Conservation (phyloP, 2,888 invertebrate species). For the Gastrophysa polygoni region DNA sequence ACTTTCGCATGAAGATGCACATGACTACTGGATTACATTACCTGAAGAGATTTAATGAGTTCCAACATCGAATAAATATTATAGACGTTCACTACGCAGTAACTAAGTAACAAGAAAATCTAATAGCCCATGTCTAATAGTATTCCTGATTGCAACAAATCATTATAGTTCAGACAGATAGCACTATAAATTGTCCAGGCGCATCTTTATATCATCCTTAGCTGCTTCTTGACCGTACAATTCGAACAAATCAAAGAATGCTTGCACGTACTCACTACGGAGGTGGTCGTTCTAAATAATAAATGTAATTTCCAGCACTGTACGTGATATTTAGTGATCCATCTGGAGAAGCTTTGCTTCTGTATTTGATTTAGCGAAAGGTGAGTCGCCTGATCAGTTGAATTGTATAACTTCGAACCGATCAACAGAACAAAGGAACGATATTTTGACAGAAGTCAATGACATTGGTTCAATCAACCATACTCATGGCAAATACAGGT, state of each 20-base stretch:
- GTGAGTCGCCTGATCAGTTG: neutral
- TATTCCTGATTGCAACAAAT: slow-evolving; percentile 17
- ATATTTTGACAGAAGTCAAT: too few species aligned
- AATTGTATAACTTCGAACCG: too few species aligned
- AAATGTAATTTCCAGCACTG: slow-evolving; percentile 21
- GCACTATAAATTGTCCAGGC: slow-evolving; percentile 24
- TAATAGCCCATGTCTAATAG: slow-evolving; percentile 18
- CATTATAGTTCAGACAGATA: slow-evolving; percentile 19
- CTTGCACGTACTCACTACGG: slow-evolving; percentile 21
- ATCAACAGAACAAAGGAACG: too few species aligned
- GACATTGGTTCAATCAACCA: too few species aligned
- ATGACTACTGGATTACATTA: too few species aligned
- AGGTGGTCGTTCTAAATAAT: slow-evolving; percentile 26
- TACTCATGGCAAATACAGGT: too few species aligned
- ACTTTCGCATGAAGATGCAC: too few species aligned
- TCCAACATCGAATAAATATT: slow-evolving; percentile 10
- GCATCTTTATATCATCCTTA: slow-evolving; percentile 33
- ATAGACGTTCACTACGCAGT: neutral
- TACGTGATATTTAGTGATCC: slow-evolving; percentile 24
- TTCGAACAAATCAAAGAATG: slow-evolving; percentile 27
- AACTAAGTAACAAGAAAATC: slow-evolving; percentile 9
- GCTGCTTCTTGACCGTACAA: slow-evolving; percentile 19
- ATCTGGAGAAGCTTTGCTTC: neutral
- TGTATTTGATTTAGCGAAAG: slow-evolving; percentile 13
- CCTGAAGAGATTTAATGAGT: too few species aligned